Evolutionary conservation across 2,797 vertebrate species (phyloP), one percentile per base, ranked within the genome.

Genomic region (Poecilia wingei): DNA sequence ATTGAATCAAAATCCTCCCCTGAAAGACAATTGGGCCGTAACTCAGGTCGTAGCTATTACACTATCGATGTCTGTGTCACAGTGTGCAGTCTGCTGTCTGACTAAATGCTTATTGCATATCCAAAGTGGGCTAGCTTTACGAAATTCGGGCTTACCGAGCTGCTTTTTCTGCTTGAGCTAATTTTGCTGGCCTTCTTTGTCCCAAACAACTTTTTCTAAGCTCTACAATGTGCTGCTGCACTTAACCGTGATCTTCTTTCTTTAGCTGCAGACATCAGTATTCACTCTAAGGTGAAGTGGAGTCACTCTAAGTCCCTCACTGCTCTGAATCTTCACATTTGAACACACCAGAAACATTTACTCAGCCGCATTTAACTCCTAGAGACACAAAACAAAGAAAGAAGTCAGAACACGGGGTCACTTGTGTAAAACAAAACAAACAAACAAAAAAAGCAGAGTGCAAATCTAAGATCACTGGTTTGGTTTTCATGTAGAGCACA

Each of bases 91-190:
- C 51, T 78, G 83, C 72, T 85, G 77, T 72, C 79, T 88, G 45
- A 77, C 77, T 84, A 78, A 86, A 88, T 74, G 70, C 14, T 86
- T 39, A 45, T 71, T 84, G 41, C 61, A 59, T 55, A 47, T 71
- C 76, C 55, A 53, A 39, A n/a, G 57, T 72, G 59, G 72, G 25
- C 51, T n/a, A 28, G 36, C 25, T 43, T 57, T 18, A 64, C 10
- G 14, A 43, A 45, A 70, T 70, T n/a, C n/a, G 5, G 25, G 68
- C 68, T 70, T 28, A 18, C 41, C 3, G 25, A 70, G 68, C 41
- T 70, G 25, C 22, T 69, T 69, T 69, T 69, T 43, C 8, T 41
- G 9, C 36, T 68, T 69, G 25, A 43, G 4, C 10, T 43, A 9
- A 69, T 45, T 45, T 70, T 16, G 5, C 68, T 16, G 25, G 25